phyloP scores from a whole-genome alignment of 1,140 invertebrate species.

The Apolygus lucorum region DNA sequence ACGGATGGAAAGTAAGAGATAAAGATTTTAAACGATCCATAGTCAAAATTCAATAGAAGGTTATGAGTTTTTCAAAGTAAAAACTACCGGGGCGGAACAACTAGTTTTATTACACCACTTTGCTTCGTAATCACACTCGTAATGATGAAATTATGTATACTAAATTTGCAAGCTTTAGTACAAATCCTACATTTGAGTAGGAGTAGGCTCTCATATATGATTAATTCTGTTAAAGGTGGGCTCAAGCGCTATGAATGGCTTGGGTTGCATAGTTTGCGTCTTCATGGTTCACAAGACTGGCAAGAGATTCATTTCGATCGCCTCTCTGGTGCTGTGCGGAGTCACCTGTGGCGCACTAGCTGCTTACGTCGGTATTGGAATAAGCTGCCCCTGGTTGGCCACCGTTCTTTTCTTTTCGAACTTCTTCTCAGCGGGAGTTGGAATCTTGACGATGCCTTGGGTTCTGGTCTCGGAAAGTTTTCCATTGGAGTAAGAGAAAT shows the following conservation, averaged over 20 bases:
- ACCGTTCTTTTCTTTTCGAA: constrained; percentile 18
- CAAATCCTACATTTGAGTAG: no score
- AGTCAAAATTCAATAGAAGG: no score
- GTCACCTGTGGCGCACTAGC: constrained; percentile 20
- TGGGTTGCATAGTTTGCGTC: constrained; percentile 24
- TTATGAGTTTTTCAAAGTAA: no score
- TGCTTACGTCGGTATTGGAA: constrained; percentile 8
- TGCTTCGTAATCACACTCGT: no score
- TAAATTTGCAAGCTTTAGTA: no score
- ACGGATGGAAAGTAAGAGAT: no score
- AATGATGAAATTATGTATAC: no score
- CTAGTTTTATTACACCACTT: no score
- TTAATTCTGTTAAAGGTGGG: constrained; percentile 12
- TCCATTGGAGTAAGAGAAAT: constrained; percentile 18
- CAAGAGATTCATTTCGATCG: constrained; percentile 23
- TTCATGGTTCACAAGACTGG: constrained; percentile 19
- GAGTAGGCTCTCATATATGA: no score
- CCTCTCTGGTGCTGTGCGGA: constrained; percentile 14
- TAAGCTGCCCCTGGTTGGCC: constrained; percentile 23
- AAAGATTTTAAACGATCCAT: no score
- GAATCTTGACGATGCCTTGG: constrained; percentile 12
- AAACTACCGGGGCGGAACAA: no score
- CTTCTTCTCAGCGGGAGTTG: constrained; percentile 25
- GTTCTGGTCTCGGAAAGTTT: constrained; percentile 9
- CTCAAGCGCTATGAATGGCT: constrained; percentile 14